Evolutionary conservation across 2,888 invertebrate species (phyloP).

Genomic region (Drosophila neotestacea): DNA sequence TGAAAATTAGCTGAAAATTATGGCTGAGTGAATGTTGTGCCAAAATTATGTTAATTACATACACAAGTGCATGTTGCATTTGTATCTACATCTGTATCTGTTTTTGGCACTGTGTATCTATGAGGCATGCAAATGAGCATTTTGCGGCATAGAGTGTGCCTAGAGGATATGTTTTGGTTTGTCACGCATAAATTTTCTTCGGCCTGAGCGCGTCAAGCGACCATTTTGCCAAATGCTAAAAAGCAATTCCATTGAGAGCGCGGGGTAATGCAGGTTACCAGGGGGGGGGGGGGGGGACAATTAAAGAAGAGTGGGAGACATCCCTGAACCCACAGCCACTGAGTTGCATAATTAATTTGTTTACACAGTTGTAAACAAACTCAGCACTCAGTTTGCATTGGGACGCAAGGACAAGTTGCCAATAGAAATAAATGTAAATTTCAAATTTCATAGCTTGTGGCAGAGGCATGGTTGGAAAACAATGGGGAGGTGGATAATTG

Average conservation of each 20-base stretch:
- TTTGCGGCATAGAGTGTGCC: constrained; percentile 48
- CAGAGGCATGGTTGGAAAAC: background rate
- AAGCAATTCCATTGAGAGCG: constrained; percentile 58
- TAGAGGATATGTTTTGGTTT: constrained; percentile 68
- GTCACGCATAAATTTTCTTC: constrained; percentile 75
- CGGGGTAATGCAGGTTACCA: background rate
- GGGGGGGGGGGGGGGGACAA: background rate
- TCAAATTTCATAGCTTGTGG: constrained; percentile 5
- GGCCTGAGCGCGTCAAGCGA: constrained; percentile 56
- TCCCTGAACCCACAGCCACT: constrained; percentile 7
- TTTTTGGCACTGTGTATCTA: constrained; percentile 33
- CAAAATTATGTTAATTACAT: constrained; percentile 71
- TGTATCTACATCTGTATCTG: constrained; percentile 23
- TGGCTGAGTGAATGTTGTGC: constrained; percentile 60
- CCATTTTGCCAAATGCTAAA: constrained; percentile 65
- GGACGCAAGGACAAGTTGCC: constrained; percentile 18
- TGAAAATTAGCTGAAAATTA: constrained; percentile 49
- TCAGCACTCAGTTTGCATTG: constrained; percentile 28
- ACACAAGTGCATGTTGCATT: constrained; percentile 47
- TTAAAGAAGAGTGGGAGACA: background rate
- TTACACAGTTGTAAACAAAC: constrained; percentile 77
- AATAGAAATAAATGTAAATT: constrained; percentile 41
- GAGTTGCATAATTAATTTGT: constrained; percentile 78
- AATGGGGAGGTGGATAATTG: constrained; percentile 2
- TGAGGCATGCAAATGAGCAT: constrained; percentile 62